Evolutionary conservation across 1,140 invertebrate genomes (phyloP).

Genomic region (Tenebrio molitor): DNA sequence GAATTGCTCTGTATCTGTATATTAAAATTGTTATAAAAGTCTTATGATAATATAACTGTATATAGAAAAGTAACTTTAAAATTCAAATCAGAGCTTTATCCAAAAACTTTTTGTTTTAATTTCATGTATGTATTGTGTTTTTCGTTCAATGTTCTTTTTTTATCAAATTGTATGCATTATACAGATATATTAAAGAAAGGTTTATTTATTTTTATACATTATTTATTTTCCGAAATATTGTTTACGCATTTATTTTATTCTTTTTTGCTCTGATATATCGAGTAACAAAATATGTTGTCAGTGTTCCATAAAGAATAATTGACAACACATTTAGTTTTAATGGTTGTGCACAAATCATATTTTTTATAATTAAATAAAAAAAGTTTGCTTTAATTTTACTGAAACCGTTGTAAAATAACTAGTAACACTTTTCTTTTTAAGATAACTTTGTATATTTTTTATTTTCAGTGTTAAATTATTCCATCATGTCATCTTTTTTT

Average conservation of each 20-base stretch:
- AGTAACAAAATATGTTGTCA: conserved; percentile 27
- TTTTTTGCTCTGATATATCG: conserved; percentile 16
- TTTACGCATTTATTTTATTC: conserved; percentile 42
- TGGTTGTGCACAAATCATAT: conserved; percentile 55
- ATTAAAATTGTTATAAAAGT: conserved; percentile 47
- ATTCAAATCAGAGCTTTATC: conserved; percentile 25
- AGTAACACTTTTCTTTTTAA: conserved; percentile 4
- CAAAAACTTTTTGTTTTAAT: conserved; percentile 18
- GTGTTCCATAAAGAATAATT: not conserved
- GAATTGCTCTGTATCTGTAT: conserved; percentile 39
- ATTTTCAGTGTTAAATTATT: too few relatives aligned
- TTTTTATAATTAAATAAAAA: conserved; percentile 50
- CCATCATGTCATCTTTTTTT: conserved; percentile 1
- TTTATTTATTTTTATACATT: not conserved
- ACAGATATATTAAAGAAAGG: not conserved
- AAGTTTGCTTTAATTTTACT: conserved; percentile 40
- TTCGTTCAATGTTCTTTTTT: conserved; percentile 2
- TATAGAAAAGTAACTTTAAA: conserved; percentile 35
- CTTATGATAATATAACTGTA: conserved; percentile 47
- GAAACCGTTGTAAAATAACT: not conserved
- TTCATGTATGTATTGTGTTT: not conserved
- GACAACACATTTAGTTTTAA: conserved; percentile 38
- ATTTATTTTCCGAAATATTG: conserved; percentile 11
- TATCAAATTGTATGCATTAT: not conserved
- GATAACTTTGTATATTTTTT: conserved; percentile 6